Conservation (phyloP, 92 coral and sea anemone genomes). For the Isaurus tuberculatus region DNA sequence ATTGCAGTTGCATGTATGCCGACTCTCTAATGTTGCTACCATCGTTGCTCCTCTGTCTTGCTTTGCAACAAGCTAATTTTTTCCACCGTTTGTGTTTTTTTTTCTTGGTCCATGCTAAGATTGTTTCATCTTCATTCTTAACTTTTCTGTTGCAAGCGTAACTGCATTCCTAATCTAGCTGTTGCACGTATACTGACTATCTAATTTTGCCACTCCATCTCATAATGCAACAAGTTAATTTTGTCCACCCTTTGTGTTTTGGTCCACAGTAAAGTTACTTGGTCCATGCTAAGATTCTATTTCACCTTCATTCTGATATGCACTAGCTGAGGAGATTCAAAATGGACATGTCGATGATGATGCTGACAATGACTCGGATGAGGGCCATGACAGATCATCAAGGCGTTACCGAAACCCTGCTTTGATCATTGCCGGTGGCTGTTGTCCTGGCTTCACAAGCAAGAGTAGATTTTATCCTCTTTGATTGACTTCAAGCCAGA, state of each 20-base stretch:
- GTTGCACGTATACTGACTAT: constrained; percentile 35
- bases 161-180: background rate
- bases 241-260: constrained; percentile 48
- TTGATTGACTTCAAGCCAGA: constrained; percentile 8
- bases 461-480: constrained; percentile 72
- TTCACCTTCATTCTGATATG: constrained; percentile 91
- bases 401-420: constrained; percentile 69
- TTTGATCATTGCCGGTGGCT: constrained; percentile 77
- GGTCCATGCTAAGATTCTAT: constrained; percentile 86
- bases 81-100: constrained; percentile 50
- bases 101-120: constrained; percentile 78
- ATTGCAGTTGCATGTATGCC: constrained; percentile 33
- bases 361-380: constrained; percentile 71
- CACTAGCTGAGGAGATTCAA: constrained; percentile 84
- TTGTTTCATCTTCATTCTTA: constrained; percentile 94
- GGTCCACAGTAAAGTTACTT: constrained; percentile 55
- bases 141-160: no score
- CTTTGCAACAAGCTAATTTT: constrained; percentile 11
- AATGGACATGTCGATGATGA: constrained; percentile 67
- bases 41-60: constrained; percentile 4
- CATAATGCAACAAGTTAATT: constrained; percentile 20
- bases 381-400: constrained; percentile 57
- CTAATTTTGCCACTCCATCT: constrained; percentile 1
- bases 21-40: constrained; percentile 28
- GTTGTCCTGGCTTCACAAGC: constrained; percentile 89